Conservation (phyloP, 1,140 invertebrate genomes). For the Delia radicum region DNA sequence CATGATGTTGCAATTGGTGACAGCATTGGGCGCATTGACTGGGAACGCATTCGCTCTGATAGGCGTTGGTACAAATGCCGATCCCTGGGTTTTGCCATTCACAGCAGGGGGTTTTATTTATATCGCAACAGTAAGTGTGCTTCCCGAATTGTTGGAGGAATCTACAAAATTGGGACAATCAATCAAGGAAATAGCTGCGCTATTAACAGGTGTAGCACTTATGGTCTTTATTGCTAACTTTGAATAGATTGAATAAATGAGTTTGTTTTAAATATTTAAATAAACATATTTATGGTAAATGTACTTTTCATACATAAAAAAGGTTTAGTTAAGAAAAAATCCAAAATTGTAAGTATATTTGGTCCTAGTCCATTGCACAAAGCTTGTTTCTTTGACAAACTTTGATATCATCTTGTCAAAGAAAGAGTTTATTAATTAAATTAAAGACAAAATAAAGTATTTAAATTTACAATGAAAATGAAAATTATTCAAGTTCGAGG, state of each 20-base stretch:
- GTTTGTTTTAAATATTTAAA: too few species aligned
- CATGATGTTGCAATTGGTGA: slow-evolving; percentile 86
- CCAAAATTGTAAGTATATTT: too few species aligned
- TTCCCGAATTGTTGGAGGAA: slow-evolving; percentile 88
- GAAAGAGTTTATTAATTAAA: too few species aligned
- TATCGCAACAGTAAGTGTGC: slow-evolving; percentile 89
- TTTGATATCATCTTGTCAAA: too few species aligned
- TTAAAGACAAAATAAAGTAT: too few species aligned
- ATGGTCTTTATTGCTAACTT: slow-evolving; percentile 71
- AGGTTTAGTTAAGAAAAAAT: too few species aligned
- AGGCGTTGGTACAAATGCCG: slow-evolving; percentile 61
- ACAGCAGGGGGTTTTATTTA: slow-evolving; percentile 96
- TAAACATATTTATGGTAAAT: too few species aligned
- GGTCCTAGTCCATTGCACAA: neutral
- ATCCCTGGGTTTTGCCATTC: slow-evolving; percentile 93
- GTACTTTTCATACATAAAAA: too few species aligned
- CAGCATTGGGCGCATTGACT: slow-evolving; percentile 90
- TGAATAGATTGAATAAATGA: slow-evolving; percentile 42
- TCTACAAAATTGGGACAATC: slow-evolving; percentile 71
- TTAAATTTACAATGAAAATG: too few species aligned
- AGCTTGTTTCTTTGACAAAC: neutral
- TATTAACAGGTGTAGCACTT: slow-evolving; percentile 74
- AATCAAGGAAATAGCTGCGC: slow-evolving; percentile 76
- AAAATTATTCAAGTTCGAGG: too few species aligned
- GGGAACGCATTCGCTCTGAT: slow-evolving; percentile 84